A percentile compares a stretch with the other conserved stretches of the same genome.
Conservation (phyloP, 2,888 invertebrate genomes). For the Rotaria sp. region DNA sequence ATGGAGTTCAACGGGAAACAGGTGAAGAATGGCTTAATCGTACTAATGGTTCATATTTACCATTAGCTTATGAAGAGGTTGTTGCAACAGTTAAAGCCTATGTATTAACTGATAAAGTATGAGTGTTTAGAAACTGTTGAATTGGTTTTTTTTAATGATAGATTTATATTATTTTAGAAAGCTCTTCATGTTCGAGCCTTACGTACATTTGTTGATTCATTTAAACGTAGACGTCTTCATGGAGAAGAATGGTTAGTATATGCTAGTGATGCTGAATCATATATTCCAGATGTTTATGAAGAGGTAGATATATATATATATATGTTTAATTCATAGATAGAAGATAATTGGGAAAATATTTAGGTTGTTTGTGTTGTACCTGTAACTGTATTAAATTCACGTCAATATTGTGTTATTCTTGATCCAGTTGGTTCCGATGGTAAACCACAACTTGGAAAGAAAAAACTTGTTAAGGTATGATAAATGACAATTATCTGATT, state of each 20-base stretch:
- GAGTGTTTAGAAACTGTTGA: neutral
- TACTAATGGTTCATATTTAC: slow-evolving; percentile 46
- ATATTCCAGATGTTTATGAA: slow-evolving; percentile 48
- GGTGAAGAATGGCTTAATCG: slow-evolving; percentile 36
- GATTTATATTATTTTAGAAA: neutral
- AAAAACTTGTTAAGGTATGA: slow-evolving; percentile 43
- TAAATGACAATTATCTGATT: neutral
- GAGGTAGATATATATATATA: slow-evolving; percentile 42
- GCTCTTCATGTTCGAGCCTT: slow-evolving; percentile 46
- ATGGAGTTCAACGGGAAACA: slow-evolving; percentile 43
- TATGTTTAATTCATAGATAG: too few species aligned
- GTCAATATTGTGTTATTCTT: slow-evolving; percentile 48
- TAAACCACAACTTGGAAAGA: slow-evolving; percentile 46
- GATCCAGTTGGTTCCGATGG: slow-evolving; percentile 46
- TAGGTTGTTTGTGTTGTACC: slow-evolving; percentile 43
- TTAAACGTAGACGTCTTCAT: slow-evolving; percentile 45
- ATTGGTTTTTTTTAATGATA: too few species aligned
- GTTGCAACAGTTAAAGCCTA: slow-evolving; percentile 27
- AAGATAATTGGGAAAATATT: neutral
- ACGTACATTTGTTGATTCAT: slow-evolving; percentile 45
- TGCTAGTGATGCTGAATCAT: slow-evolving; percentile 45
- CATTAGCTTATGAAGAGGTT: slow-evolving; percentile 48
- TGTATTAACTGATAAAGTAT: slow-evolving; percentile 45
- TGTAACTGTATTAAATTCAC: slow-evolving; percentile 45
- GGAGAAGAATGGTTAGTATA: slow-evolving; percentile 51